Evolutionary conservation across 2,888 invertebrate species (phyloP).

Genomic region (Taphrorychus bicolor): DNA sequence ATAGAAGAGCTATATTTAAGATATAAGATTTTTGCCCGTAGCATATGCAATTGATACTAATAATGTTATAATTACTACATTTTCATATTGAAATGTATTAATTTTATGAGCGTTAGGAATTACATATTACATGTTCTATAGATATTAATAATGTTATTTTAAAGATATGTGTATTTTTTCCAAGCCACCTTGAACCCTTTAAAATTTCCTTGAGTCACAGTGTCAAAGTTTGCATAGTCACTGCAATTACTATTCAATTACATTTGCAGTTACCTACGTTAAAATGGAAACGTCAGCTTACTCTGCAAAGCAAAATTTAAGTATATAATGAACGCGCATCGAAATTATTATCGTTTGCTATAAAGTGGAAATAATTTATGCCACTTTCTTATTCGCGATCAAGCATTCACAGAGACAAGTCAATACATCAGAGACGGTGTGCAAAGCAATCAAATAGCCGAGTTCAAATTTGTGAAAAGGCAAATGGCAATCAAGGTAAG

Average conservation of each 20-base stretch:
- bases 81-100: constrained; percentile 45
- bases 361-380: background rate
- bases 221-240: background rate
- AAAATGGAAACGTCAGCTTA: background rate
- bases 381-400: background rate
- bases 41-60: constrained; percentile 32
- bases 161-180: background rate
- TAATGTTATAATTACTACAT: constrained; percentile 38
- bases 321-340: background rate
- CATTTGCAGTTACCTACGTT: background rate
- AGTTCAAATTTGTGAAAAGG: too few species aligned
- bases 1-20: constrained; percentile 29
- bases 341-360: background rate
- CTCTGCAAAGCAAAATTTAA: background rate
- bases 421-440: too few species aligned
- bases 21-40: constrained; percentile 21
- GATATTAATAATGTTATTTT: background rate
- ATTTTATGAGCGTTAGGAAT: constrained; percentile 23
- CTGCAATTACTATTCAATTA: background rate
- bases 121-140: background rate
- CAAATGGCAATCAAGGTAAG: too few species aligned
- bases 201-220: too few species aligned
- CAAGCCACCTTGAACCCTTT: too few species aligned
- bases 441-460: too few species aligned
- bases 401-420: background rate